A percentile compares a stretch with the other conserved stretches of the same genome.
phyloP scores from a whole-genome alignment of 2,113 vertebrate species.

The Noturus placidus region DNA sequence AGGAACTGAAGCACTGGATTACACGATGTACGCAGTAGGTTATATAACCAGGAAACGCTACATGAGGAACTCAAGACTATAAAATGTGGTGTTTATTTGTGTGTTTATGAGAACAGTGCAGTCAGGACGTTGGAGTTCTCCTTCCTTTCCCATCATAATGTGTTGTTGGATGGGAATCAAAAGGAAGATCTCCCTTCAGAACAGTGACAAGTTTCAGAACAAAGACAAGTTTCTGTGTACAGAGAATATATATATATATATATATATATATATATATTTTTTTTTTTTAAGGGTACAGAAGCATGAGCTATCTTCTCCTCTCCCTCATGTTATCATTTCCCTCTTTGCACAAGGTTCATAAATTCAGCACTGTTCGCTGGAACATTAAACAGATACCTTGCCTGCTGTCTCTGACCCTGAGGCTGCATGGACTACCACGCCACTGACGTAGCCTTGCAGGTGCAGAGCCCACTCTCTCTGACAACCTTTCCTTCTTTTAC shows the following conservation, averaged over 20 bases:
- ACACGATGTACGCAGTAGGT: constrained; percentile 1
- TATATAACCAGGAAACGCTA: not conserved
- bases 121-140: not conserved
- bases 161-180: not conserved
- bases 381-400: constrained; percentile 62
- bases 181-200: constrained; percentile 8
- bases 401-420: constrained; percentile 59
- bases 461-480: constrained; percentile 47
- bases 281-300: constrained; percentile 28
- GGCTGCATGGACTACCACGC: constrained; percentile 54
- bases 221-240: constrained; percentile 9
- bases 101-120: constrained; percentile 8
- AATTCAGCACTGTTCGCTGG: constrained; percentile 58
- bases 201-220: not conserved
- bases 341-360: constrained; percentile 57
- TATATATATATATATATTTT: too few species aligned
- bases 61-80: not conserved
- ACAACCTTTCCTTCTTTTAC: constrained; percentile 20
- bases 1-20: constrained; percentile 2
- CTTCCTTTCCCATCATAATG: constrained; percentile 10
- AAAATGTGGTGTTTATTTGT: constrained; percentile 7
- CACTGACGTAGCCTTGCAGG: constrained; percentile 63
- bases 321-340: constrained; percentile 49
- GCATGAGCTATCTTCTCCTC: constrained; percentile 50
- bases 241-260: constrained; percentile 22